A percentile compares a stretch with the other conserved stretches of the same genome.
Conservation (phyloP, 2,797 vertebrate species). For the Pristis pectinata region DNA sequence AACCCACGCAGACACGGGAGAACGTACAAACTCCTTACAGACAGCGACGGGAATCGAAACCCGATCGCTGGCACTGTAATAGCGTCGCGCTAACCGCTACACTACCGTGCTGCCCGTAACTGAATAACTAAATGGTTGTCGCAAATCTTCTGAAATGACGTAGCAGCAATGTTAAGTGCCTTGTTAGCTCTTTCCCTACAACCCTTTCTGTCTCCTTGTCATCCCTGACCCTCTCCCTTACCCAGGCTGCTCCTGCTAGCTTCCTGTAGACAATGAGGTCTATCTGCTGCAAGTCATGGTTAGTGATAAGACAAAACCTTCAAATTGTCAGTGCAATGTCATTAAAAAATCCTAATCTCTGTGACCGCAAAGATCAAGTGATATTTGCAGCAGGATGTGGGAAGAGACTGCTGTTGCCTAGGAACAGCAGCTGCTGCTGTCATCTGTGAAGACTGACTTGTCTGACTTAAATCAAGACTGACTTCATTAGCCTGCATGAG, state of each 20-base stretch:
- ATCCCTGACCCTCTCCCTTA: too few relatives aligned
- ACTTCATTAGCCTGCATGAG: conserved; percentile 26
- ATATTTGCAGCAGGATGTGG: conserved; percentile 10
- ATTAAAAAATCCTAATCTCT: not conserved
- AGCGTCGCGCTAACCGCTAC: too few relatives aligned
- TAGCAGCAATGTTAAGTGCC: not conserved
- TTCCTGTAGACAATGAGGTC: not conserved
- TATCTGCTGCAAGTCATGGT: not conserved
- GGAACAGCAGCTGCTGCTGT: conserved; percentile 10
- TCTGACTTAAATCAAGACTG: conserved; percentile 21
- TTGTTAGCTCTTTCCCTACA: not conserved
- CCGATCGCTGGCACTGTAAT: too few relatives aligned
- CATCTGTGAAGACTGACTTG: not conserved
- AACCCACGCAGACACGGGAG: too few relatives aligned
- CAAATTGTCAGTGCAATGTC: not conserved
- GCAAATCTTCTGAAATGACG: not conserved
- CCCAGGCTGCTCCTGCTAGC: not conserved
- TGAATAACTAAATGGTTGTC: not conserved
- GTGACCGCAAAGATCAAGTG: not conserved
- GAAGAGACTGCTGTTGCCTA: not conserved
- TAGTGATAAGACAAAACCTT: not conserved
- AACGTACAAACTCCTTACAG: too few relatives aligned
- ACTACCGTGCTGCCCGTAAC: too few relatives aligned
- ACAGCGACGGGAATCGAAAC: too few relatives aligned
- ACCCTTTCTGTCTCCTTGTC: not conserved